Evolutionary conservation across 2,113 vertebrate genomes (phyloP), one percentile per base, ranked within the genome.

Genomic region (Hassar affinis): DNA sequence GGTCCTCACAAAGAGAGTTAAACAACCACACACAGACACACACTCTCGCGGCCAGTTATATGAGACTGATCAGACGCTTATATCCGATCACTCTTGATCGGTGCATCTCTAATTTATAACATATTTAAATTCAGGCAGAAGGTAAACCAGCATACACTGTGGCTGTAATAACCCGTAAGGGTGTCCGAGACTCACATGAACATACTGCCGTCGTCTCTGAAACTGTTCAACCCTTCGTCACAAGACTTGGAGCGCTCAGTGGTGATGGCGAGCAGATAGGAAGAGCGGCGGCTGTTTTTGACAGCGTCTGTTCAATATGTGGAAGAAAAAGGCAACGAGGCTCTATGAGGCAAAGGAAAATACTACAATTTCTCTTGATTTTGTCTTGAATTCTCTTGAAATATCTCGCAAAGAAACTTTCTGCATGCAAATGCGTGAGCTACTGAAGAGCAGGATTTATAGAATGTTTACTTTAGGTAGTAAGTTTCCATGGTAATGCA

Each of bases 191-290:
- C 94, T 94, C 86, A 95, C 94, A 90, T 91, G 78, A 94, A 93
- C 78, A 94, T 89, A 27, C 94, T 93, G 30, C 95, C 93, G 86
- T 99, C 97, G 0, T 99, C 98, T 82, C 95, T 94, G 89, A 98
- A 98, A 0, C 94, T 91, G 80, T 98, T 98, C 87, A 99, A 95
- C 1, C 98, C 98, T 0, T 99, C 98, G 0, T 99, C 97, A 2
- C 96, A 99, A 56, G 98, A 99, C 92, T 97, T 99, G 86, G 97
- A 99, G 88, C 97, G 95, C 87, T 98, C 97, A 0, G 96, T 96
- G 88, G 96, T 98, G 92, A 98, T 95, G 89, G 97, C 97, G 90
- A 97, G 91, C 82, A 98, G 91, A 92, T 98, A 98, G 71, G 98
- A 99, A 0, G 97, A 98, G 57, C 97, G 96, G 4, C 97, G 97